Conservation (phyloP, 2,113 vertebrate species). For the Hippocampus barbouri region DNA sequence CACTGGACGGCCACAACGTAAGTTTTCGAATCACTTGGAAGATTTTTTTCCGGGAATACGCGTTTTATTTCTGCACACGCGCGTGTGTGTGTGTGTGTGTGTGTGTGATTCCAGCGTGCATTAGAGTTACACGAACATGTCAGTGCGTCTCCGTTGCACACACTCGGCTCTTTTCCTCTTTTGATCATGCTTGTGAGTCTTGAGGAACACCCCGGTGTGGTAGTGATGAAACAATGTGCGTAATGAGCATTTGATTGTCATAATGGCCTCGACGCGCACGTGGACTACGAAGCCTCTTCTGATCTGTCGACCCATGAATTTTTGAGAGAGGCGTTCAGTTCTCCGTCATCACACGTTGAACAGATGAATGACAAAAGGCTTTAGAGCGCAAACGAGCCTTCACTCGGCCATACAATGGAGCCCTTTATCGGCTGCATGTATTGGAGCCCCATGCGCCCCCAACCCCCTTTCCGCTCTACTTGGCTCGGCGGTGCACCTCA, state of each 20-base stretch:
- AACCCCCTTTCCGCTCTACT: conserved; percentile 25
- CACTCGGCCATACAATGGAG: conserved; percentile 45
- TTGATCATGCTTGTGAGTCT: background rate
- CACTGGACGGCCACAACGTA: conserved; percentile 27
- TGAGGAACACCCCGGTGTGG: background rate
- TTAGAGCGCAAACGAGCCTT: conserved; percentile 12
- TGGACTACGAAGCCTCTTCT: background rate
- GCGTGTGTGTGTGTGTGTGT: background rate
- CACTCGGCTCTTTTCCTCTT: background rate
- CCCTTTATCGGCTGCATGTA: conserved; percentile 53
- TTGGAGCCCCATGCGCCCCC: conserved; percentile 26
- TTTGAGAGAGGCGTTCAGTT: conserved; percentile 1
- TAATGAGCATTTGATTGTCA: no score
- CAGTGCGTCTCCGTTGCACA: conserved; percentile 29
- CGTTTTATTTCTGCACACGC: background rate
- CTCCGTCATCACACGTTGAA: conserved; percentile 42
- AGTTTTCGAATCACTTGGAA: conserved; percentile 41
- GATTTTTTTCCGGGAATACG: conserved; percentile 46
- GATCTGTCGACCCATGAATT: background rate
- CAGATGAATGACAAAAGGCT: conserved; percentile 55
- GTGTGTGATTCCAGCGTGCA: conserved; percentile 9
- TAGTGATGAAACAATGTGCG: background rate
- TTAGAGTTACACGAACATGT: conserved; percentile 41
- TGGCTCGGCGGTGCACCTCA: conserved; percentile 21
- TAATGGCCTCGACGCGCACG: background rate